Conservation (phyloP, 1,140 invertebrate genomes). For the Aradophagus sp. region DNA sequence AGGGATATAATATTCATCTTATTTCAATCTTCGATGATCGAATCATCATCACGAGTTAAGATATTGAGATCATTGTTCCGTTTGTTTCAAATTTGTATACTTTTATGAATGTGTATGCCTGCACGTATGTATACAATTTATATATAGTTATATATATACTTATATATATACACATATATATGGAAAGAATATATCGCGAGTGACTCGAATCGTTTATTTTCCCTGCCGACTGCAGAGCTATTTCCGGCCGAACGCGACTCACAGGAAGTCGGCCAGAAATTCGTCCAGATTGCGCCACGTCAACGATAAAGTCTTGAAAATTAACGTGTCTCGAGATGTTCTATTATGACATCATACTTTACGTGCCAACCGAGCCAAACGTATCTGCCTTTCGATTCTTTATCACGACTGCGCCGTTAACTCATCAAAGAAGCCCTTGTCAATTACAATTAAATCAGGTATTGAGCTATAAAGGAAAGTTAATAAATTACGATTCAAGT, state of each 20-base stretch:
- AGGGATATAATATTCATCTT: constrained; percentile 11
- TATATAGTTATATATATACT: too few relatives aligned
- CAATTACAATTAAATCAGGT: too few relatives aligned
- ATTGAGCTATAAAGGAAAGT: too few relatives aligned
- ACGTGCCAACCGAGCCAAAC: constrained; percentile 40
- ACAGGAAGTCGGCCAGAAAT: constrained; percentile 56
- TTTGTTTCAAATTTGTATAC: constrained; percentile 45
- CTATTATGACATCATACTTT: constrained; percentile 54
- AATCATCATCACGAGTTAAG: constrained; percentile 22
- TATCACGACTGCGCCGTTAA: constrained; percentile 47
- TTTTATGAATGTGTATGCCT: constrained; percentile 43
- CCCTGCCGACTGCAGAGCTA: constrained; percentile 48
- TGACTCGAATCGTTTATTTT: constrained; percentile 56
- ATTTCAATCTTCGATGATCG: constrained; percentile 22
- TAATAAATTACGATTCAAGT: too few relatives aligned
- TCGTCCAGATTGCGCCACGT: constrained; percentile 58
- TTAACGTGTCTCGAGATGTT: constrained; percentile 55
- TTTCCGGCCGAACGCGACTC: constrained; percentile 51
- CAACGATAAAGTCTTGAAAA: constrained; percentile 59
- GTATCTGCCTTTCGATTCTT: constrained; percentile 37
- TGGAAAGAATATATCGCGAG: constrained; percentile 45
- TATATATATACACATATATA: constrained; percentile 25
- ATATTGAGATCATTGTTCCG: constrained; percentile 28
- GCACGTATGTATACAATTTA: constrained; percentile 25
- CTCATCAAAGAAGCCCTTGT: too few relatives aligned